phyloP scores from a whole-genome alignment of 2,888 invertebrate genomes.

The Dicroscelio sp. region DNA sequence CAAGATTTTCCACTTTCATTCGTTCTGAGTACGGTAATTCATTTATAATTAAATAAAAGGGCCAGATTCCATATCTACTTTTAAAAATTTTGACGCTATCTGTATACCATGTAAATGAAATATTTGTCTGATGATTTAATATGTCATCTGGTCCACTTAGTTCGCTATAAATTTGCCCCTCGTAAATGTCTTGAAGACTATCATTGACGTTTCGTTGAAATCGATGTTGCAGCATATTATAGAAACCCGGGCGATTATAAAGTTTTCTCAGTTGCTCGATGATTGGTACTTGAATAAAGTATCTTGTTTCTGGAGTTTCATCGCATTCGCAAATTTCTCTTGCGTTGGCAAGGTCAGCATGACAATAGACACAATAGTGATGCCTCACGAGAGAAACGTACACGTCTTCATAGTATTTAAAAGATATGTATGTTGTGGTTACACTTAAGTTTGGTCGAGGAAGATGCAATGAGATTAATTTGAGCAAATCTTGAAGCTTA shows the following conservation, averaged over 20 bases:
- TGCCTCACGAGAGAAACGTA: constrained; percentile 15
- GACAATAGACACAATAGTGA: constrained; percentile 31
- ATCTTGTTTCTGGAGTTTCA: constrained; percentile 18
- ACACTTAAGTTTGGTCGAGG: constrained; percentile 5
- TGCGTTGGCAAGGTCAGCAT: neutral
- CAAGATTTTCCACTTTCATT: neutral
- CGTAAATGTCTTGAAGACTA: neutral
- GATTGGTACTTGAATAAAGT: constrained; percentile 37
- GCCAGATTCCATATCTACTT: constrained; percentile 1
- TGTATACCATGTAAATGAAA: neutral
- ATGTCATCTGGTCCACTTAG: neutral
- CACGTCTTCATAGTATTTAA: constrained; percentile 7
- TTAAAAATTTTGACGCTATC: neutral
- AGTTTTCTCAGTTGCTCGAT: constrained; percentile 10
- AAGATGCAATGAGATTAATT: constrained; percentile 18
- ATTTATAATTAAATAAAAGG: constrained; percentile 18
- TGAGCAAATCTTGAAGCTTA: constrained; percentile 17
- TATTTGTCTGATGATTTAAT: neutral
- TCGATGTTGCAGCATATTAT: neutral
- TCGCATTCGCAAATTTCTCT: constrained; percentile 10
- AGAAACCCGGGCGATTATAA: constrained; percentile 25
- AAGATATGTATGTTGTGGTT: constrained; percentile 22
- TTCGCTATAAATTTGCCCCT: neutral
- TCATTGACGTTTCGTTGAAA: neutral
- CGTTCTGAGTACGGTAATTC: constrained; percentile 38